Evolutionary conservation across 2,888 invertebrate genomes (phyloP).

Genomic region (Noctua pronuba): DNA sequence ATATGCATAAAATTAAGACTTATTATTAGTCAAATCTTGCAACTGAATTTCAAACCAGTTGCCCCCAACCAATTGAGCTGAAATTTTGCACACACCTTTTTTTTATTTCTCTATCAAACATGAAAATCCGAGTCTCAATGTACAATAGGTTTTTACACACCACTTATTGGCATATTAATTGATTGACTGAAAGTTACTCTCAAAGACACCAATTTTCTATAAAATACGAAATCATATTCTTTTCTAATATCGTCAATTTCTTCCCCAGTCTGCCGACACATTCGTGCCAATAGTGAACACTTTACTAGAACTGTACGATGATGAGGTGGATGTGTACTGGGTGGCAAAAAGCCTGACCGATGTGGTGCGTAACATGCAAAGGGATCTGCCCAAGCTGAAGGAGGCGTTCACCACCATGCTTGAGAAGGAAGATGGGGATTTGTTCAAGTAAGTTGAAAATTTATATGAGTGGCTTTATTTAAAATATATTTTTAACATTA

Average conservation of each 20-base stretch:
- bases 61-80: no score
- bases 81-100: no score
- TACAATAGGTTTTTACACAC: neutral
- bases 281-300: constrained; percentile 93
- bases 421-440: constrained; percentile 94
- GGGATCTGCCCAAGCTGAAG: constrained; percentile 92
- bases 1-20: neutral
- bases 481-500: neutral
- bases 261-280: constrained; percentile 87
- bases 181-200: neutral
- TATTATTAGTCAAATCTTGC: no score
- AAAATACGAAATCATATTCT: neutral
- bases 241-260: neutral
- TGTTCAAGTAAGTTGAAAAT: constrained; percentile 89
- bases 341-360: constrained; percentile 94
- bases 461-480: neutral
- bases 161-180: neutral
- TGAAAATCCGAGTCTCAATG: neutral
- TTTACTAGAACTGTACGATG: constrained; percentile 93
- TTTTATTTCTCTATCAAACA: neutral
- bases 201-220: neutral
- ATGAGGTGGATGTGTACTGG: constrained; percentile 96
- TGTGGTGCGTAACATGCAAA: constrained; percentile 92
- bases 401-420: constrained; percentile 92
- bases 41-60: no score